Evolutionary conservation across 2,888 invertebrate species (phyloP).

Genomic region (Tridacna crocea): DNA sequence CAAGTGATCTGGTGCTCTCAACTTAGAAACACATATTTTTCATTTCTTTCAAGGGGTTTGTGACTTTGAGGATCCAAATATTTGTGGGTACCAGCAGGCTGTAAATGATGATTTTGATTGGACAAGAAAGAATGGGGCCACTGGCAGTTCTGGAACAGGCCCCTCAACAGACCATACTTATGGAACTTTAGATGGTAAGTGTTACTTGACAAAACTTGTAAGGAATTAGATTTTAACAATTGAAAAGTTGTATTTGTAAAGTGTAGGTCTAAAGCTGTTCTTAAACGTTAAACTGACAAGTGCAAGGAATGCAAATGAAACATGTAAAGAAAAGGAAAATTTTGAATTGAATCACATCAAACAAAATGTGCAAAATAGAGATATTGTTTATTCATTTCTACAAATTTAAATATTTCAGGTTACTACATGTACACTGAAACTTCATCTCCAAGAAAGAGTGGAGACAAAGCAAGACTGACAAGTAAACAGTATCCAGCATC

Average conservation of each 20-base stretch:
- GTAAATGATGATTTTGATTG: slow-evolving; percentile 78
- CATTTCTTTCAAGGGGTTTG: slow-evolving; percentile 64
- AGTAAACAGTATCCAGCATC: slow-evolving; percentile 68
- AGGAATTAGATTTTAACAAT: too few species aligned
- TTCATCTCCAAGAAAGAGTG: slow-evolving; percentile 61
- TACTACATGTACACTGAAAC: slow-evolving; percentile 78
- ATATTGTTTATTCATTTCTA: too few species aligned
- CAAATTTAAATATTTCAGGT: slow-evolving; percentile 55
- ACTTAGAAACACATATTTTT: too few species aligned
- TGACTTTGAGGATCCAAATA: slow-evolving; percentile 77
- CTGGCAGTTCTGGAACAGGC: slow-evolving; percentile 68
- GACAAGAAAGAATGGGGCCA: slow-evolving; percentile 76
- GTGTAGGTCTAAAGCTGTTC: too few species aligned
- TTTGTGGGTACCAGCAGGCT: slow-evolving; percentile 78
- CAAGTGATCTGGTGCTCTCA: too few species aligned
- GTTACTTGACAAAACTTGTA: too few species aligned
- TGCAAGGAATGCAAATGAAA: too few species aligned
- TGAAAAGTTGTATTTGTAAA: too few species aligned
- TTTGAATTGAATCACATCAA: too few species aligned
- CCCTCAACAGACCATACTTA: slow-evolving; percentile 76
- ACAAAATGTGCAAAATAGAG: too few species aligned
- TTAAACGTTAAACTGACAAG: too few species aligned
- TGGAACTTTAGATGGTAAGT: slow-evolving; percentile 69
- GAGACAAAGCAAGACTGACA: slow-evolving; percentile 73
- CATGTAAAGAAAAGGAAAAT: too few species aligned